These are phyloP conservation scores for Harpalus rubripes DNA, from an alignment of 2,888 invertebrate species.

Conservation along the genomic window DNA sequence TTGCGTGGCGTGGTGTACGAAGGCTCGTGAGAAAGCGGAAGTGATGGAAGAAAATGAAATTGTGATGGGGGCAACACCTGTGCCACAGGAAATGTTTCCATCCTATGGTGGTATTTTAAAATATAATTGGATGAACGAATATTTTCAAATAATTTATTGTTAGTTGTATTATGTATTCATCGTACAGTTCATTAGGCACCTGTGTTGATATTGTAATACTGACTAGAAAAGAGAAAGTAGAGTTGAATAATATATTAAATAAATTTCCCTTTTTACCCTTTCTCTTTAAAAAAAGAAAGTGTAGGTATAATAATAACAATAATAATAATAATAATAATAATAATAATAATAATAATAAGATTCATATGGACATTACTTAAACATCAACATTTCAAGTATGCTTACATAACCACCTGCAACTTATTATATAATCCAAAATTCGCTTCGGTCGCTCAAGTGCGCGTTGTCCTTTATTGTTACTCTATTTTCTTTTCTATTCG, in stretches of 20 bases:
- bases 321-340: constrained; percentile 3
- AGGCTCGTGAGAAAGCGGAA: constrained; percentile 53
- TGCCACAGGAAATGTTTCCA: constrained; percentile 41
- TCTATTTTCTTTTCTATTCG: too few species aligned
- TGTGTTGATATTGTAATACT: background rate
- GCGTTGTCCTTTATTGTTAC: too few species aligned
- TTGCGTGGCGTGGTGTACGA: constrained; percentile 27
- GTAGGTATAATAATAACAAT: background rate
- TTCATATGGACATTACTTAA: background rate
- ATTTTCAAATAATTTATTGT: constrained; percentile 12
- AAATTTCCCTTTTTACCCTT: background rate
- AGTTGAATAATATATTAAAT: background rate
- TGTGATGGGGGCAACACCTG: constrained; percentile 56
- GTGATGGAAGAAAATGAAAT: constrained; percentile 55
- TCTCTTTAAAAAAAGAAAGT: background rate
- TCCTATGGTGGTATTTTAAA: constrained; percentile 11
- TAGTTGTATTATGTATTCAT: background rate
- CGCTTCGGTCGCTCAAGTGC: too few species aligned
- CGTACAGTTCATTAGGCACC: background rate
- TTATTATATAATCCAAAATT: too few species aligned
- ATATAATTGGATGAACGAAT: background rate
- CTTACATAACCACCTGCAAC: too few species aligned
- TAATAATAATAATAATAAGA: background rate
- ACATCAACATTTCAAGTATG: background rate
- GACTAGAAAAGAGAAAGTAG: background rate